These are phyloP conservation scores for Phrynocephalus guinanensis DNA, from an alignment of 2,797 vertebrate genomes.

Conservation along the genomic window DNA sequence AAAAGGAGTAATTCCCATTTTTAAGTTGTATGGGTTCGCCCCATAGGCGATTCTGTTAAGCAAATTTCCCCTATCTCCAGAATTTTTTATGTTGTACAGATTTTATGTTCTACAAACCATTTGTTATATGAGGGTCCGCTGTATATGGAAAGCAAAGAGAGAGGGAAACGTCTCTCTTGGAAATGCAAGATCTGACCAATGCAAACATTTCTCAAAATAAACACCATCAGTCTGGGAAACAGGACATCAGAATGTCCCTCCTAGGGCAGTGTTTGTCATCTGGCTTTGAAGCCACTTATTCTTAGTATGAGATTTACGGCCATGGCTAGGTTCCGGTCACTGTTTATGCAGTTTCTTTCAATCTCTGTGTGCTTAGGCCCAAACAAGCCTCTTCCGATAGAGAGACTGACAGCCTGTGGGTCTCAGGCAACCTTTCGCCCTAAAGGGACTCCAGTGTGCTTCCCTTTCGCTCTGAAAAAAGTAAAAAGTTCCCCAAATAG, in stretches of 20 bases:
- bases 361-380: neutral
- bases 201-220: constrained; percentile 71
- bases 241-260: constrained; percentile 64
- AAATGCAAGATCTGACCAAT: constrained; percentile 61
- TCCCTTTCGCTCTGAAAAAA: too few species aligned
- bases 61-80: too few species aligned
- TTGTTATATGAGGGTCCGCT: too few species aligned
- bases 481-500: too few species aligned
- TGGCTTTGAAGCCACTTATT: constrained; percentile 66
- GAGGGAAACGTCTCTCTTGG: too few species aligned
- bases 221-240: constrained; percentile 69
- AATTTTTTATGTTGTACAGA: too few species aligned
- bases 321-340: neutral
- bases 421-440: neutral
- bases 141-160: too few species aligned
- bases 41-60: too few species aligned
- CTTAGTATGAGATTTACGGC: constrained; percentile 24
- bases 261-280: constrained; percentile 58
- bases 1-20: too few species aligned
- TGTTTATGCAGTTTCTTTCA: constrained; percentile 18
- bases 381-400: neutral
- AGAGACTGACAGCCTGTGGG: neutral
- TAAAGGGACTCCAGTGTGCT: too few species aligned
- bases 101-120: too few species aligned
- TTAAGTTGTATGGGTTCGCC: too few species aligned